phyloP scores from a whole-genome alignment of 1,140 invertebrate genomes.

The Leptinotarsa undecemlineata region DNA sequence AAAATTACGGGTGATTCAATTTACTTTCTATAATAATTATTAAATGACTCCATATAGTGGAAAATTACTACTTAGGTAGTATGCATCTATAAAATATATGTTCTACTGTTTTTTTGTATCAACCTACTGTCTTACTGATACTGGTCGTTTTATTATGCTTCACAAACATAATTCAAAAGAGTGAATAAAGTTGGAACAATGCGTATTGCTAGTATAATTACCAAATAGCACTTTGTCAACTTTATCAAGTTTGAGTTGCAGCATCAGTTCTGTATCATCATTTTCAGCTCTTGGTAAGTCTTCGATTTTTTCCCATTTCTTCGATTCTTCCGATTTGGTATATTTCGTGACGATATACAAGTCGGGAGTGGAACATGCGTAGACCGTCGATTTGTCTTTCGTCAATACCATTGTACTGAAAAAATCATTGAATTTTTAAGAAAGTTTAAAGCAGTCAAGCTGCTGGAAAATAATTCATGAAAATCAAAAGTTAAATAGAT shows the following conservation, averaged over 20 bases:
- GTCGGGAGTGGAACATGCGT: slow-evolving; percentile 64
- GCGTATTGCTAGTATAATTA: slow-evolving; percentile 39
- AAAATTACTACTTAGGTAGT: too few species aligned
- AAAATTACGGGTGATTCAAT: too few species aligned
- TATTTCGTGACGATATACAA: slow-evolving; percentile 63
- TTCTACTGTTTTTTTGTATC: too few species aligned
- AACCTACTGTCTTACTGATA: too few species aligned
- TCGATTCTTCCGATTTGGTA: slow-evolving; percentile 58
- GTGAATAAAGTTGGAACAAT: background rate
- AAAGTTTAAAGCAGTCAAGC: too few species aligned
- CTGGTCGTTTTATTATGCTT: too few species aligned
- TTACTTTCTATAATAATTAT: too few species aligned
- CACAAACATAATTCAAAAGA: too few species aligned
- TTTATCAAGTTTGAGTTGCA: slow-evolving; percentile 81
- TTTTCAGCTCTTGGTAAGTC: slow-evolving; percentile 67
- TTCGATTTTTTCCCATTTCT: slow-evolving; percentile 64
- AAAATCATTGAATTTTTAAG: background rate
- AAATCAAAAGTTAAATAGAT: too few species aligned
- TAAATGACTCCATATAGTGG: too few species aligned
- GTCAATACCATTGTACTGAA: slow-evolving; percentile 69
- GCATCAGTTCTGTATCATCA: slow-evolving; percentile 73
- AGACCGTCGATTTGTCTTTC: slow-evolving; percentile 62
- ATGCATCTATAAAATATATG: too few species aligned
- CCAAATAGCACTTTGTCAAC: slow-evolving; percentile 81
- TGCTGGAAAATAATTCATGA: too few species aligned